Evolutionary conservation across 2,888 invertebrate species (phyloP).

Genomic region (Elysia crispata): DNA sequence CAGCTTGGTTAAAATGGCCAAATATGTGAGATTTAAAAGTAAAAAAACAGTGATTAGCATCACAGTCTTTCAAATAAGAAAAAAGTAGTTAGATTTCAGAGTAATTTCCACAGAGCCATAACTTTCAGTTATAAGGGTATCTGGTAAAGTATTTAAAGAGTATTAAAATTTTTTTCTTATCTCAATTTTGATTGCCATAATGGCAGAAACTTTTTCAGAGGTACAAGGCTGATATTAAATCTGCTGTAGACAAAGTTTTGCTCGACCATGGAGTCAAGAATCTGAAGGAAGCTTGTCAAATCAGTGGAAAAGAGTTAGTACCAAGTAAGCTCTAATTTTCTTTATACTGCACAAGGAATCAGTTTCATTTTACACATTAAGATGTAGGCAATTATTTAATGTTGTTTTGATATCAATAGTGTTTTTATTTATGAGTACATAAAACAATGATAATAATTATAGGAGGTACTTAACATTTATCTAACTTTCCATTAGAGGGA

Average conservation of each 20-base stretch:
- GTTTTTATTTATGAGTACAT: neutral
- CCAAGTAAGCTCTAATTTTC: neutral
- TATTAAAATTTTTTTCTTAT: neutral
- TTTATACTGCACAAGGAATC: too few relatives aligned
- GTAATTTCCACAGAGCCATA: too few relatives aligned
- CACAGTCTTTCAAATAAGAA: too few relatives aligned
- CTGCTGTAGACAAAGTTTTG: conserved; percentile 26
- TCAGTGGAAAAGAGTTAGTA: neutral
- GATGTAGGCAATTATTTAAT: too few relatives aligned
- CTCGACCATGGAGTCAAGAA: conserved; percentile 5
- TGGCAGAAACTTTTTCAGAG: conserved; percentile 35
- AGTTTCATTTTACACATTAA: neutral
- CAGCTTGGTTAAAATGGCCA: neutral
- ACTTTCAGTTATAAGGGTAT: too few relatives aligned
- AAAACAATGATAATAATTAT: neutral
- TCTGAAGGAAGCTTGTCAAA: neutral
- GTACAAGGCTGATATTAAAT: conserved; percentile 27
- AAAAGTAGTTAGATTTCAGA: too few relatives aligned
- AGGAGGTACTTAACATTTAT: neutral
- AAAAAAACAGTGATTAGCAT: too few relatives aligned
- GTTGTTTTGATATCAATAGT: neutral
- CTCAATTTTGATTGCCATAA: neutral
- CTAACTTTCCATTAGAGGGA: too few relatives aligned
- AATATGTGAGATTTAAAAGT: neutral
- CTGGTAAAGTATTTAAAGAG: neutral